These are phyloP conservation scores for Bradynema listronoti DNA, from an alignment of 1,140 invertebrate species.

Conservation along the genomic window DNA sequence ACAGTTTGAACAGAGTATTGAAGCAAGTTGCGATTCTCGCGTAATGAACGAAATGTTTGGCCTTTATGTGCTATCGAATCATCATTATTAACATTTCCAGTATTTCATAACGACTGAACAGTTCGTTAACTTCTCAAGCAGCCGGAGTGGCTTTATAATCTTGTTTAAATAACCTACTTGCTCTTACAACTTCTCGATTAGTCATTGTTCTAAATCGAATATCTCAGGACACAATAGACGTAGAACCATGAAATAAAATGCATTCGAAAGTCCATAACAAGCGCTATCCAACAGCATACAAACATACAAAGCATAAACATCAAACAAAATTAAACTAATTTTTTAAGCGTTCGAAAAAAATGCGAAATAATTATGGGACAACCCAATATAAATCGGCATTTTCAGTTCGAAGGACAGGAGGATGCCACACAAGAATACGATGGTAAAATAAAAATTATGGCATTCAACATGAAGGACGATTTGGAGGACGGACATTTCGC, in stretches of 20 bases:
- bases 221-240: not conserved
- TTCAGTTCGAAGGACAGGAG: slow-evolving; percentile 65
- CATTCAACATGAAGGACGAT: slow-evolving; percentile 97
- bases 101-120: too few species aligned
- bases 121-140: too few species aligned
- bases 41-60: too few species aligned
- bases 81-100: too few species aligned
- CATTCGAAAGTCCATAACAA: not conserved
- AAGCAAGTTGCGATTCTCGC: too few species aligned
- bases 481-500: slow-evolving; percentile 94
- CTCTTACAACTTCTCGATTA: too few species aligned
- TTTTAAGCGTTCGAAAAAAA: not conserved
- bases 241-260: not conserved
- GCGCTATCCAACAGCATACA: too few species aligned
- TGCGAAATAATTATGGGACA: not conserved
- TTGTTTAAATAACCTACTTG: too few species aligned
- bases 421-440: slow-evolving; percentile 67
- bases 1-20: too few species aligned
- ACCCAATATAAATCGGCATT: slow-evolving; percentile 6
- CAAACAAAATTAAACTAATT: not conserved
- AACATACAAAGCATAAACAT: not conserved
- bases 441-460: slow-evolving; percentile 77
- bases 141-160: too few species aligned
- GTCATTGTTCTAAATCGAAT: too few species aligned
- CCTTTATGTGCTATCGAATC: too few species aligned